A percentile compares a stretch with the other conserved stretches of the same genome.
These are phyloP conservation scores for Thaumetopoea pityocampa DNA, from an alignment of 1,140 invertebrate species.

Conservation along the genomic window DNA sequence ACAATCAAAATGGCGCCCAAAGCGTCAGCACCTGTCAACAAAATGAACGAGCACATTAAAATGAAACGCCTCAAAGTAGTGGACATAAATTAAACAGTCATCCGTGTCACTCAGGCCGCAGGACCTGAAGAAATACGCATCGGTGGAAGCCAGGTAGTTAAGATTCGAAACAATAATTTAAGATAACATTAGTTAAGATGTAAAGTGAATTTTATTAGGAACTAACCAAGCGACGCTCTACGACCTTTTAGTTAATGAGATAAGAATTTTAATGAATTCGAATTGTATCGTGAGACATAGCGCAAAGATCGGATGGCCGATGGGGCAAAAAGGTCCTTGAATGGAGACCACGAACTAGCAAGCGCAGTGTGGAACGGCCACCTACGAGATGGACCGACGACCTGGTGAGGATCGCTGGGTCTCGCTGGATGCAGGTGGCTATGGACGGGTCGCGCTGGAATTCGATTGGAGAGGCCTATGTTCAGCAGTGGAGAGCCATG, in stretches of 20 bases:
- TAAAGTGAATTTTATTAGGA: conserved; percentile 68
- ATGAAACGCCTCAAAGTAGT: conserved; percentile 48
- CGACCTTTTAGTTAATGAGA: conserved; percentile 36
- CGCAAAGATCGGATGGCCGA: no score
- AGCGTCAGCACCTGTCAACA: conserved; percentile 59
- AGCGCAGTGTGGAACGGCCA: no score
- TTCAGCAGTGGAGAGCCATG: no score
- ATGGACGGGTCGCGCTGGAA: no score
- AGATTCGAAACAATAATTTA: conserved; percentile 66
- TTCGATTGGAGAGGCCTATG: no score
- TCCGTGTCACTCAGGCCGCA: conserved; percentile 60
- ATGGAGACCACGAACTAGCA: no score
- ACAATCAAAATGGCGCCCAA: conserved; percentile 64
- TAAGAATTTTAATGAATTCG: conserved; percentile 23
- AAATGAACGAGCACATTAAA: conserved; percentile 62
- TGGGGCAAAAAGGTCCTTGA: no score
- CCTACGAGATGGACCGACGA: no score
- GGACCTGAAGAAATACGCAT: conserved; percentile 50
- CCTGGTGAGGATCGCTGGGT: no score
- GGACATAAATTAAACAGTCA: conserved; percentile 69
- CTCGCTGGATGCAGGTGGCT: no score
- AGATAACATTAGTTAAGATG: conserved; percentile 68
- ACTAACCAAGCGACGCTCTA: conserved; percentile 62
- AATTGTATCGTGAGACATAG: conserved; percentile 5
- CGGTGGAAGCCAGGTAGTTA: conserved; percentile 71